Conservation (phyloP, 2,888 invertebrate genomes). For the Hymenopus coronatus region DNA sequence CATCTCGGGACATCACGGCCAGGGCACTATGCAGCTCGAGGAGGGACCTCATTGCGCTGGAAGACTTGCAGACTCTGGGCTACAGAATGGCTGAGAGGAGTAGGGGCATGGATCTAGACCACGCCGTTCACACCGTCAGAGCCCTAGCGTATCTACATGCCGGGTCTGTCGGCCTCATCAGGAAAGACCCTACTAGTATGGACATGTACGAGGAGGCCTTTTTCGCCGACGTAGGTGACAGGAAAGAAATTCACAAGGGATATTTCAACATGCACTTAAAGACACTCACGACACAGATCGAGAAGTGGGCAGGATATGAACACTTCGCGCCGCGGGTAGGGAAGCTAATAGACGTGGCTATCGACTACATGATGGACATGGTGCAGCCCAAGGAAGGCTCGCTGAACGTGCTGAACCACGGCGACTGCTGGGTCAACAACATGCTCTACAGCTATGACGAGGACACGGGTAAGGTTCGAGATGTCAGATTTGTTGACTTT, state of each 20-base stretch:
- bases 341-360: neutral
- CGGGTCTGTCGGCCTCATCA: conserved; percentile 22
- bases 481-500: conserved; percentile 30
- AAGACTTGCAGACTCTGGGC: conserved; percentile 24
- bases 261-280: neutral
- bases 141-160: conserved; percentile 31
- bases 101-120: conserved; percentile 25
- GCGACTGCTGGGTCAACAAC: conserved; percentile 34
- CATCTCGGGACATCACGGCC: neutral
- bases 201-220: conserved; percentile 15
- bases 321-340: neutral
- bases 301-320: conserved; percentile 18
- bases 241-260: neutral
- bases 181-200: conserved; percentile 11
- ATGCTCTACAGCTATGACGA: conserved; percentile 26
- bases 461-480: neutral
- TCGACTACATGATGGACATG: neutral
- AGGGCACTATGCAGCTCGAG: neutral
- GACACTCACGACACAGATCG: neutral
- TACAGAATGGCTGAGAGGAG: conserved; percentile 22
- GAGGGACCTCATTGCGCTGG: conserved; percentile 21
- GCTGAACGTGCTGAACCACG: conserved; percentile 28
- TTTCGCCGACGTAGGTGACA: neutral
- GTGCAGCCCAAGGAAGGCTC: neutral
- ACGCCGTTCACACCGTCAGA: conserved; percentile 11